Evolutionary conservation across 2,797 vertebrate genomes (phyloP).

Genomic region (Clamator glandarius): DNA sequence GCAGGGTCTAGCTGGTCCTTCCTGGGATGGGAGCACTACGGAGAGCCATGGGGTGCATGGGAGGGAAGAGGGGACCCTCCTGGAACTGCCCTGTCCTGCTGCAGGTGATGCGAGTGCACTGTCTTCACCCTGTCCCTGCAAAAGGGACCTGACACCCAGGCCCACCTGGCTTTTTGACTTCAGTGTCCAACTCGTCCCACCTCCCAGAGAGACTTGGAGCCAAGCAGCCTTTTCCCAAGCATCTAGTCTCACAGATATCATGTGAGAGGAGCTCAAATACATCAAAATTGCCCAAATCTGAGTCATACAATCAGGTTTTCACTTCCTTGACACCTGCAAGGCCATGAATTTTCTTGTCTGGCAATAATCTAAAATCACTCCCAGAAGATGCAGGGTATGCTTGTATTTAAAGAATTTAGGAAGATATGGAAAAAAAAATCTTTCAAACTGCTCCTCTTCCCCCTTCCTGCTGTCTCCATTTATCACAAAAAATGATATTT

Average conservation of each 20-base stretch:
- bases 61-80: background rate
- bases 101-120: background rate
- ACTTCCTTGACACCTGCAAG: background rate
- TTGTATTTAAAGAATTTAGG: background rate
- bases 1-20: background rate
- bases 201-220: background rate
- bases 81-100: background rate
- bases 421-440: background rate
- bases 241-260: background rate
- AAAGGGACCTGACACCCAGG: accelerated
- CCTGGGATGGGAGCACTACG: background rate
- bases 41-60: background rate
- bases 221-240: background rate
- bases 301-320: background rate
- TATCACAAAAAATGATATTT: background rate
- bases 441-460: too few species aligned
- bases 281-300: background rate
- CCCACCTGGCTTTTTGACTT: accelerated
- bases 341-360: background rate
- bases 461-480: background rate
- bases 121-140: background rate
- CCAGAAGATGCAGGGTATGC: background rate
- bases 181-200: background rate
- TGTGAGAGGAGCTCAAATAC: background rate
- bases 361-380: background rate